phyloP scores from a whole-genome alignment of 1,140 invertebrate species.

The Scaptomyza hsui region DNA sequence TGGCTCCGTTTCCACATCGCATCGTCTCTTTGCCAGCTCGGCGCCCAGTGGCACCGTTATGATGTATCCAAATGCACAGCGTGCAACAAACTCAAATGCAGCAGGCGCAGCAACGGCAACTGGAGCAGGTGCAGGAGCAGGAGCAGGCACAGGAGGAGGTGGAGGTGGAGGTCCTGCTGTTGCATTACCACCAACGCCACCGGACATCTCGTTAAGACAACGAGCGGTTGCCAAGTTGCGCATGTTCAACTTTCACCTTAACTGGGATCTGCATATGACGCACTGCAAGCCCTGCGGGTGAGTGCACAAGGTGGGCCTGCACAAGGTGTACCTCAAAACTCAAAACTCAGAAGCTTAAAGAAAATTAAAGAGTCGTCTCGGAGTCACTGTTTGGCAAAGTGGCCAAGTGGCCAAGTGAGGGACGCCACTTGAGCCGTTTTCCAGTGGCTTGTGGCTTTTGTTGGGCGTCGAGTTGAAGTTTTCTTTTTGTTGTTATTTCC shows the following conservation, averaged over 20 bases:
- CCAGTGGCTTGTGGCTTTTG: conserved; percentile 69
- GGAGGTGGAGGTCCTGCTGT: conserved; percentile 1
- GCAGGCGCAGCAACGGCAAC: background rate
- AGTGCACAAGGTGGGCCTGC: conserved; percentile 37
- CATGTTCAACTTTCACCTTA: conserved; percentile 84
- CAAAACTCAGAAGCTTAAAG: too few relatives aligned
- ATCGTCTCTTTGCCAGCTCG: conserved; percentile 72
- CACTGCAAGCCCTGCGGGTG: conserved; percentile 84
- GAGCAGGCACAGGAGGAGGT: conserved; percentile 4
- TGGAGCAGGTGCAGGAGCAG: background rate
- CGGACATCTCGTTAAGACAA: conserved; percentile 81
- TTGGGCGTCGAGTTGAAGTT: conserved; percentile 49
- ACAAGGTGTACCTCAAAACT: too few relatives aligned
- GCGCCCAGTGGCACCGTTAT: conserved; percentile 81
- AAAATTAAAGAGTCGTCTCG: conserved; percentile 12
- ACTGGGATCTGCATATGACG: conserved; percentile 84
- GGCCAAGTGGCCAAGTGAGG: conserved; percentile 53
- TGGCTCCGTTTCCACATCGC: conserved; percentile 50
- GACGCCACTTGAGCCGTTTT: conserved; percentile 59
- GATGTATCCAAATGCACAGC: conserved; percentile 78
- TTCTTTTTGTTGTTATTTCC: conserved; percentile 30
- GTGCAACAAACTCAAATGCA: conserved; percentile 21
- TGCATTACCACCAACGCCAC: conserved; percentile 25
- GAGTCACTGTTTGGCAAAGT: conserved; percentile 34
- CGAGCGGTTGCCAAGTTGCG: conserved; percentile 83